Base-by-base conservation (phyloP, 2,797 vertebrate species). In the Crypturellus tataupa region DNA sequence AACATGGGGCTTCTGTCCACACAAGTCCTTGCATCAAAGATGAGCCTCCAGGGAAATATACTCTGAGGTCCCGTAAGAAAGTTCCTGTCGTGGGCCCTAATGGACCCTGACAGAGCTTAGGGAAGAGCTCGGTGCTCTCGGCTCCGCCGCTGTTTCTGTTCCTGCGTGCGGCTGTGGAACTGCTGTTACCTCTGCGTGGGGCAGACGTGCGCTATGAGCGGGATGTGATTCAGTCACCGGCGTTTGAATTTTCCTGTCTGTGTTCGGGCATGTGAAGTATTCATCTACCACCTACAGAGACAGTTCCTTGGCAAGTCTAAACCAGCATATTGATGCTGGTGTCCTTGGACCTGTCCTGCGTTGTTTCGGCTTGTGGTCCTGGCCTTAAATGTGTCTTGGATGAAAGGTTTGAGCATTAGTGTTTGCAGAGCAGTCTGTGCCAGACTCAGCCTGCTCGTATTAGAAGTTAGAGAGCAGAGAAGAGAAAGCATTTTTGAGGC, bases 301-400 rank as follows among this genome's bases (percentile, higher is more conserved):
- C 7, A 11, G 19, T 9, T 55, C 12, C 53, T 56, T 23, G 40
- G 15, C 37, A 12, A 24, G 25, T 7, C 11, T 37, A 64, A 77
- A 5, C 4, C 51, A 37, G 64, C 2, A 5, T 42, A n/a, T 35
- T 3, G 31, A 7, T 35, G 3, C 46, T 47, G 67, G 35, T 21
- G 29, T 24, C 21, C 2, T 0, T 5, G 37, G 21, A 24, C 31
- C 23, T n/a, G 1, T 21, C 23, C 37, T 15, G 14, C 16, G 7
- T 24, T 15, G 46, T 37, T 85, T 23, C 68, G 79, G 24, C 59
- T 78, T 11, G 1, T 4, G 35, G 9, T 2, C 82, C 58, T 44
- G 31, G 12, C 27, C 12, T 55, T 49, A 15, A 47, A 14, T 9
- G 7, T 37, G 62, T 33, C 10, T 25, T 35, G 47, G 47, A 60